Base-by-base conservation (phyloP, 2,113 vertebrate species). In the Ciconia stormi region DNA sequence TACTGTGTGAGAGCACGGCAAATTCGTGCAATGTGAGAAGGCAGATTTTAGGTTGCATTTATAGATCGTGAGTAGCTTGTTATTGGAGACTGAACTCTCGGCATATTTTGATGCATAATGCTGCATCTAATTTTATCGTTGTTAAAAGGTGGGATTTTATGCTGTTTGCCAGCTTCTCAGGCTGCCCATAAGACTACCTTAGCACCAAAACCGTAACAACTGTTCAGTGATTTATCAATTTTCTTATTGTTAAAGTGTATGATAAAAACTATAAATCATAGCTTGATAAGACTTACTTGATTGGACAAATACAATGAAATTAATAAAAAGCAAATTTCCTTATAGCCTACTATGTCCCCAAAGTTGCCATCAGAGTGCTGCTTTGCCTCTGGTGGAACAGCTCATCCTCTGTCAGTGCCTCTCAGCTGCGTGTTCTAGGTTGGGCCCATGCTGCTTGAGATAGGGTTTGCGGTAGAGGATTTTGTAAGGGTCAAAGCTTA, bases 181-280 rank as follows among this genome's bases (percentile, higher is more conserved):
- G 27, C 29, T 90, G 50, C 40, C 25, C 16, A 3, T 80, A 50
- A 70, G 61, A 27, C 49, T 49, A 34, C 42, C 16, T 69, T 46
- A 47, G 16, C 2, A 2, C 34, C 46, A 61, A 40, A 87, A 44
- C 25, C 2, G 1, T 52, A 16, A 40, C 1, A 4, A 26, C 44
- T 59, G 30, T 47, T 85, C 49, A 59, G n/a, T 36, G 47, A 59
- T 80, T 53, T 84, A 38, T 74, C 79, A 34, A n/a, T 53, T 83
- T 78, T 62, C 38, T 55, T 73, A 9, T 20, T 58, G 59, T 78
- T 62, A 11, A 56, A 55, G 21, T 34, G 11, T 52, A n/a, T 44
- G 69, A 44, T 38, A 79, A 63, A 81, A 74, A n/a, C 29, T 52
- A 5, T 56, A 70, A 74, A 46, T 52, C 6, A 13, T 13, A 53